A percentile compares a stretch with the other conserved stretches of the same genome.
phyloP scores from a whole-genome alignment of 2,113 vertebrate genomes.

The Pyrgilauda ruficollis region DNA sequence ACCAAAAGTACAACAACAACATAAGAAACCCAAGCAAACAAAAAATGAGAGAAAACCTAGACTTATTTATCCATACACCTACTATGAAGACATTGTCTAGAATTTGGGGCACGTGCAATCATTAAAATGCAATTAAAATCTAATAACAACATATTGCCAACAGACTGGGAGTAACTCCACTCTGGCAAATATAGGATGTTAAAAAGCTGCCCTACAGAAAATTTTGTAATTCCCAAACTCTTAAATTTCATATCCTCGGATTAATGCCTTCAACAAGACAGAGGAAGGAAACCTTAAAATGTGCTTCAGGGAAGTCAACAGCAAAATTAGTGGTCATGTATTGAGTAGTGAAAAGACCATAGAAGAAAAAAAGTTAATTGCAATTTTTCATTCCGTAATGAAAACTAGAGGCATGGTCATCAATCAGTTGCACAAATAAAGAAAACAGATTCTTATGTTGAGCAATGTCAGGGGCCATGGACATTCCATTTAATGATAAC shows the following conservation, averaged over 20 bases:
- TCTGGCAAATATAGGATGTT: background rate
- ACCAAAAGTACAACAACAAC: background rate
- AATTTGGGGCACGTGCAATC: background rate
- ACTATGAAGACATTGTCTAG: background rate
- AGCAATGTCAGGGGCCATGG: background rate
- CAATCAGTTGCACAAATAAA: conserved; percentile 18
- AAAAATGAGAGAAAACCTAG: background rate
- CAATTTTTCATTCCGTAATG: conserved; percentile 2
- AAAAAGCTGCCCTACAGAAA: background rate
- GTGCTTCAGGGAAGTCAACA: conserved; percentile 4
- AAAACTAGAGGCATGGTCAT: conserved; percentile 10
- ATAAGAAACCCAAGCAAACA: background rate
- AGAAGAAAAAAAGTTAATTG: background rate
- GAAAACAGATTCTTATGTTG: background rate
- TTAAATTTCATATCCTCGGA: background rate
- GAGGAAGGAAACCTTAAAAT: background rate
- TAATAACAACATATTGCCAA: background rate
- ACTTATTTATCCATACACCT: background rate
- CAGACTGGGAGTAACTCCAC: background rate
- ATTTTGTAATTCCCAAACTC: background rate
- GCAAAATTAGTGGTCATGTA: conserved; percentile 14
- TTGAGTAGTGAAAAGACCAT: conserved; percentile 11
- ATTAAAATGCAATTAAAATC: conserved; percentile 24
- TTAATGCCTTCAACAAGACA: conserved; percentile 19
- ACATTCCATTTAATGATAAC: background rate